Conservation (phyloP, 2,113 vertebrate genomes). For the Lota lota region DNA sequence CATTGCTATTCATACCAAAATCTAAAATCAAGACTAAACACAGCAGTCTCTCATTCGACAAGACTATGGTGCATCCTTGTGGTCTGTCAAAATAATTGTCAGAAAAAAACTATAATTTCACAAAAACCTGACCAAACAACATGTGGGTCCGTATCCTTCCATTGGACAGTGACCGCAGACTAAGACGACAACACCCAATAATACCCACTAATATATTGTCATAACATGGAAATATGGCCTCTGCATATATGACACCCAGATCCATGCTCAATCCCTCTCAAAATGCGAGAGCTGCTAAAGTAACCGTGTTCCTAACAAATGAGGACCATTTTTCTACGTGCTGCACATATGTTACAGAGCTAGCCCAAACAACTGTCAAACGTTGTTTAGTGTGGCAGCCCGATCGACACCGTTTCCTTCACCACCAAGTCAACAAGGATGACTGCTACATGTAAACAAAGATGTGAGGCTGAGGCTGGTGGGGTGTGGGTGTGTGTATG, state of each 20-base stretch:
- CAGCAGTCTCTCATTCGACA: not conserved
- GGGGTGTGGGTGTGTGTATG: not conserved
- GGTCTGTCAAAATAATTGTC: not conserved
- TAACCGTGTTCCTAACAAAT: slow-evolving; percentile 72
- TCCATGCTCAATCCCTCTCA: no score
- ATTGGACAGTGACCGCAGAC: not conserved
- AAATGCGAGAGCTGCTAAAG: slow-evolving; percentile 41
- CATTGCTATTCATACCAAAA: not conserved
- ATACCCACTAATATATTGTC: no score
- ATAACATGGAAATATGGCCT: no score
- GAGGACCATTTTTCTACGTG: slow-evolving; percentile 77
- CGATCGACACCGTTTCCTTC: slow-evolving; percentile 36
- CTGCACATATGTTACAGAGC: slow-evolving; percentile 72
- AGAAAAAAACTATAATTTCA: not conserved
- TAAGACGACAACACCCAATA: no score
- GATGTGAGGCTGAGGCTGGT: slow-evolving; percentile 5
- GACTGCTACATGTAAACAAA: slow-evolving; percentile 37
- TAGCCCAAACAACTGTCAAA: slow-evolving; percentile 79
- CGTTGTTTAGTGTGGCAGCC: slow-evolving; percentile 45
- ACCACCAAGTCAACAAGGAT: slow-evolving; percentile 32
- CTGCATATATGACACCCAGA: no score
- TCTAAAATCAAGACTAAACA: not conserved
- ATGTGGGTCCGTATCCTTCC: not conserved
- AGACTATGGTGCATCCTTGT: not conserved
- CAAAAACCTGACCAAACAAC: not conserved